These are phyloP conservation scores for Pseudobourletiella spinata DNA, from an alignment of 1,140 invertebrate genomes.

Conservation along the genomic window DNA sequence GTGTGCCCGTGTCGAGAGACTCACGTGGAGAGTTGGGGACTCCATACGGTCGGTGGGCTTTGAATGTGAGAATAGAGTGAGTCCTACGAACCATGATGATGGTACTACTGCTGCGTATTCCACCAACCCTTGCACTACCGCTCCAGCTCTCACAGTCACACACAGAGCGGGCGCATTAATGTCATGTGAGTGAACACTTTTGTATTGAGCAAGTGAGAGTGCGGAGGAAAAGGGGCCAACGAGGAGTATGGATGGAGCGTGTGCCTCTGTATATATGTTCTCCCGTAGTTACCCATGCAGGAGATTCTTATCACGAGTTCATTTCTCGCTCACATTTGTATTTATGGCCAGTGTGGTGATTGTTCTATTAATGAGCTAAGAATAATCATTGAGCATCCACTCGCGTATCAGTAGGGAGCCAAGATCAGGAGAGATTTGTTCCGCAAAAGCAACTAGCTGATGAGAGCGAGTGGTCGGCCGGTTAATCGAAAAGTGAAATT, in stretches of 20 bases:
- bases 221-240: background rate
- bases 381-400: constrained; percentile 28
- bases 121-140: too few species aligned
- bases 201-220: background rate
- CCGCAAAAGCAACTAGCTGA: too few species aligned
- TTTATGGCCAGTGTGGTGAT: constrained; percentile 9
- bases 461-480: too few species aligned
- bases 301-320: constrained; percentile 2
- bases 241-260: background rate
- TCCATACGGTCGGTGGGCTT: too few species aligned
- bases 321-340: constrained; percentile 8
- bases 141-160: too few species aligned
- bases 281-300: background rate
- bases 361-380: constrained; percentile 25
- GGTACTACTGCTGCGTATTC: too few species aligned
- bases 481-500: too few species aligned
- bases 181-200: background rate
- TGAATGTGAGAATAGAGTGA: too few species aligned
- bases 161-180: background rate
- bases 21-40: too few species aligned
- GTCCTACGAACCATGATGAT: too few species aligned
- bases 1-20: too few species aligned
- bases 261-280: background rate
- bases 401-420: constrained; percentile 27
- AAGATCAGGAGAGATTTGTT: background rate